Evolutionary conservation across 2,797 vertebrate genomes (phyloP).

Genomic region (Acipenser ruthenus): DNA sequence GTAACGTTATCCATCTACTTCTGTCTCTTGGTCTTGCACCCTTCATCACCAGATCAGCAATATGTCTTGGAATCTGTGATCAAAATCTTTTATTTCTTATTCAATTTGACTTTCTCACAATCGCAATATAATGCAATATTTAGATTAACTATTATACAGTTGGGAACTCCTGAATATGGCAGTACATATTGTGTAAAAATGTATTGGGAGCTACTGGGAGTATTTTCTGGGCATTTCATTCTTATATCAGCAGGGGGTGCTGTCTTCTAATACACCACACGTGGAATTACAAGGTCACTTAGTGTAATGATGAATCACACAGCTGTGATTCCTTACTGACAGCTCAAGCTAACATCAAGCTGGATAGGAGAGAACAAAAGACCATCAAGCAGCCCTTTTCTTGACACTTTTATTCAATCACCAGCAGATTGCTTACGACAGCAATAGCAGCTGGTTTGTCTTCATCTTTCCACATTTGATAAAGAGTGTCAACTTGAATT

Average conservation of each 20-base stretch:
- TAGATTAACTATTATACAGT: too few species aligned
- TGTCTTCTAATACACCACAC: constrained; percentile 55
- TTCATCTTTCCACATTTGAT: constrained; percentile 99
- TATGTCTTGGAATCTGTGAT: too few species aligned
- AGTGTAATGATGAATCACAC: constrained; percentile 99
- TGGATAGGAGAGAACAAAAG: constrained; percentile 99
- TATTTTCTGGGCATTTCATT: constrained; percentile 21
- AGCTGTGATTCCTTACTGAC: constrained; percentile 99
- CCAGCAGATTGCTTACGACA: constrained; percentile 99
- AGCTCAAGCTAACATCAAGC: constrained; percentile 99
- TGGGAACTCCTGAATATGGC: too few species aligned
- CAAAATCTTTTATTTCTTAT: too few species aligned
- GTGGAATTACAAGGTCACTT: constrained; percentile 89
- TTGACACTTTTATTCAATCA: constrained; percentile 99
- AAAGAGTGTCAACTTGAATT: constrained; percentile 99
- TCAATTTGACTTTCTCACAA: too few species aligned
- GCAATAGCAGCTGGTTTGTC: constrained; percentile 99
- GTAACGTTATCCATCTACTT: not conserved
- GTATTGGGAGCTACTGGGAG: too few species aligned
- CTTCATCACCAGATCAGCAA: not conserved
- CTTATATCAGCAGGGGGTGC: constrained; percentile 59
- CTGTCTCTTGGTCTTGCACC: not conserved
- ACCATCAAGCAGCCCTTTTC: constrained; percentile 99
- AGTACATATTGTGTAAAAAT: too few species aligned
- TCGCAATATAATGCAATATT: too few species aligned